phyloP scores from a whole-genome alignment of 2,113 vertebrate genomes.

The Hucho hucho region DNA sequence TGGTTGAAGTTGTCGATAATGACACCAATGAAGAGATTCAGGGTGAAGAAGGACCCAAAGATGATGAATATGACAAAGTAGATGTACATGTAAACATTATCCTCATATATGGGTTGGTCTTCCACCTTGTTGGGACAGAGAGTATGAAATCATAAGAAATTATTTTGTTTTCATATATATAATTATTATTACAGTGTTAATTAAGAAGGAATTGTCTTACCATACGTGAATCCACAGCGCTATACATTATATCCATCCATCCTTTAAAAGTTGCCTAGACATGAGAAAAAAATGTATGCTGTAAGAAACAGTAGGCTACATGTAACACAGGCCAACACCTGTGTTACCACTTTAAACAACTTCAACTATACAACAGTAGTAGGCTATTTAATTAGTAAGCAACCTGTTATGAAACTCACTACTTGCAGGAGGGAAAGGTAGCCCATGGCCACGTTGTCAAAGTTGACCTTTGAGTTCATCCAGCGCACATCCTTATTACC shows the following conservation, averaged over 20 bases:
- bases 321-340: neutral
- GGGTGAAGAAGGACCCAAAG: slow-evolving; percentile 4
- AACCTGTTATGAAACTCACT: slow-evolving; percentile 73
- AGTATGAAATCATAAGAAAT: too few relatives aligned
- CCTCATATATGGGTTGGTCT: neutral
- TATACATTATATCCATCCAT: slow-evolving; percentile 98
- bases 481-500: slow-evolving; percentile 74
- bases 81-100: slow-evolving; percentile 5
- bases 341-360: too few relatives aligned
- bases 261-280: slow-evolving; percentile 95
- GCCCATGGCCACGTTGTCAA: slow-evolving; percentile 90
- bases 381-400: too few relatives aligned
- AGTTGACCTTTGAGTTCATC: slow-evolving; percentile 90
- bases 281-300: neutral
- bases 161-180: too few relatives aligned
- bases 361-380: too few relatives aligned
- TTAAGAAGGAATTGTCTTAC: slow-evolving; percentile 58
- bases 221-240: slow-evolving; percentile 85
- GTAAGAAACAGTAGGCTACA: neutral
- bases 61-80: slow-evolving; percentile 13
- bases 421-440: slow-evolving; percentile 95
- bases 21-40: slow-evolving; percentile 14
- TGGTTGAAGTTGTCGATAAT: slow-evolving; percentile 17
- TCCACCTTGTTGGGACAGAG: neutral
- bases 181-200: too few relatives aligned